Conservation (phyloP, 2,113 vertebrate species). For the Lepus timidus region DNA sequence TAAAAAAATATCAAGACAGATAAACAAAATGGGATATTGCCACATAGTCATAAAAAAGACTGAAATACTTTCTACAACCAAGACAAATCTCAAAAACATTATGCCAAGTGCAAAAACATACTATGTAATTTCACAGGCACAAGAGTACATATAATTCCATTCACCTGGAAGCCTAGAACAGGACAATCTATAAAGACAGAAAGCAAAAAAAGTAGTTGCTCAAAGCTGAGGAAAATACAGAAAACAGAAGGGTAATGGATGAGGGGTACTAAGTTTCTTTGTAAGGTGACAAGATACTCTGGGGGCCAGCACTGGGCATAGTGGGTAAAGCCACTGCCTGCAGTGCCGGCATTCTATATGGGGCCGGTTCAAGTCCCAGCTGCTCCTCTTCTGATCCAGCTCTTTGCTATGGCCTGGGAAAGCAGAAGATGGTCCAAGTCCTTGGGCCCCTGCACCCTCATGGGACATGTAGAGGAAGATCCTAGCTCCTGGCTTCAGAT, state of each 20-base stretch:
- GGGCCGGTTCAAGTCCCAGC: too few relatives aligned
- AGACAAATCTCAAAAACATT: neutral
- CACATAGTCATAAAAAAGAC: neutral
- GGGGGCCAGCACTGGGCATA: too few relatives aligned
- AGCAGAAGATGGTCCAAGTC: too few relatives aligned
- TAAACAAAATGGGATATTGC: neutral
- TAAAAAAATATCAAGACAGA: neutral
- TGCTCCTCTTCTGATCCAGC: too few relatives aligned
- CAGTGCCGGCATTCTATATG: too few relatives aligned
- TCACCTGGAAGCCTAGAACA: neutral
- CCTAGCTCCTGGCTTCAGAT: too few relatives aligned
- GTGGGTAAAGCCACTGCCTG: too few relatives aligned
- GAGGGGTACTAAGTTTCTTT: neutral
- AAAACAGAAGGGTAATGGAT: neutral
- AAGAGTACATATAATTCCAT: neutral
- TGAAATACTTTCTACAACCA: neutral
- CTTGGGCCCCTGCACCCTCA: too few relatives aligned
- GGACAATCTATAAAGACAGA: neutral
- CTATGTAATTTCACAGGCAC: neutral
- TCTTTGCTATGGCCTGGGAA: too few relatives aligned
- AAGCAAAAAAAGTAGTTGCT: neutral
- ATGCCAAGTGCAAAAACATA: neutral
- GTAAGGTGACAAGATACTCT: neutral
- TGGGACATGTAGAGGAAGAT: too few relatives aligned
- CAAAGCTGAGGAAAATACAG: neutral